A percentile compares a stretch with the other conserved stretches of the same genome.
These are phyloP conservation scores for Pseudochaenichthys georgianus DNA, from an alignment of 2,797 vertebrate species.

Conservation along the genomic window DNA sequence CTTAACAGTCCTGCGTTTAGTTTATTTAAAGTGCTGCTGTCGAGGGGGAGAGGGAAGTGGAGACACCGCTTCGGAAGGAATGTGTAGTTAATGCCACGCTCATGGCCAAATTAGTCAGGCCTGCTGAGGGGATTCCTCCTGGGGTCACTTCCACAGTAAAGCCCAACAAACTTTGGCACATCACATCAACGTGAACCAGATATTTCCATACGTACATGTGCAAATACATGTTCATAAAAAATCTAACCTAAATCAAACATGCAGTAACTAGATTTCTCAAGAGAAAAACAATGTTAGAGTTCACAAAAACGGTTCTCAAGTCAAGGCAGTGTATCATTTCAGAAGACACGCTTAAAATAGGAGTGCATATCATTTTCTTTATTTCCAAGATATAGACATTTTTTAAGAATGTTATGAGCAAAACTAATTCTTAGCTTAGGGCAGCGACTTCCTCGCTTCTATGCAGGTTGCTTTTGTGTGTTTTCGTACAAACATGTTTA, in stretches of 20 bases:
- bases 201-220: slow-evolving; percentile 16
- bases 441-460: background rate
- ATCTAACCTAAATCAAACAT: background rate
- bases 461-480: background rate
- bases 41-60: slow-evolving; percentile 45
- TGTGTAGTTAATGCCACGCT: slow-evolving; percentile 79
- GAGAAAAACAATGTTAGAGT: background rate
- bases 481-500: background rate
- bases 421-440: background rate
- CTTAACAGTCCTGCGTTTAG: slow-evolving; percentile 48
- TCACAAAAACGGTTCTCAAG: background rate
- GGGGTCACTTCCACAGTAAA: slow-evolving; percentile 53
- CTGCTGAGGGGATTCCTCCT: slow-evolving; percentile 56
- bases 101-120: slow-evolving; percentile 79
- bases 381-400: background rate
- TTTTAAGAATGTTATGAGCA: background rate
- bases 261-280: slow-evolving; percentile 4
- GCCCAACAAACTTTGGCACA: slow-evolving; percentile 18
- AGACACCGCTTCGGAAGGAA: slow-evolving; percentile 73
- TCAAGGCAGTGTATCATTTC: background rate
- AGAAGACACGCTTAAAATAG: background rate
- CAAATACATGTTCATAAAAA: slow-evolving; percentile 6
- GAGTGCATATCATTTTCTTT: background rate
- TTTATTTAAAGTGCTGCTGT: slow-evolving; percentile 74
- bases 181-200: slow-evolving; percentile 3